Evolutionary conservation across 92 coral and sea anemone species (phyloP), one percentile per base, ranked within the genome.

Genomic region (Parazoanthus darwini): DNA sequence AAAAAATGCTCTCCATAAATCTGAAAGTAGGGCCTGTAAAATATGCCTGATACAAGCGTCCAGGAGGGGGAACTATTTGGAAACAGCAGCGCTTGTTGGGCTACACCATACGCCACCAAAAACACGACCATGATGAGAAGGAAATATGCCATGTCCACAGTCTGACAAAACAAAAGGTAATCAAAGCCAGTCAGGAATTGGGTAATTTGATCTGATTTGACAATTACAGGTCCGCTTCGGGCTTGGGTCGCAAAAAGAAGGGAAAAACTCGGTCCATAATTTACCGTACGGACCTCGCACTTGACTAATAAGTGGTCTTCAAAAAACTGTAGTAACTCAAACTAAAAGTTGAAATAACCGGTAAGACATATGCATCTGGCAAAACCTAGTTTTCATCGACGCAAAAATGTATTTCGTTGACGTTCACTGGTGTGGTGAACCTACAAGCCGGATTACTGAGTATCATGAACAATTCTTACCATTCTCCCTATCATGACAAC

Each of bases 401-500:
- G 51, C 51, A 11, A 48, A 48, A 48, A 6, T 10, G 8, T 1
- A 7, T 48, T 48, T 48, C 11, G 1, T 48, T 48, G 9, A 10
- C 7, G 51, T 48, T 48, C 51, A 48, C 14, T 18, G 13, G 20
- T 54, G 59, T 54, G 16, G 59, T 54, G 4, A 54, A 11, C 9
- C 3, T 13, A 54, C 59, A 54, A 54, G 59, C 1, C 9, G 13
- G 59, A 54, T 15, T 11, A 54, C 3, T 13, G 59, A 54, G 59
- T 11, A 54, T 54, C 59, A 54, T 20, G 59, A 71, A 33, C 14
- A 68, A 70, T 13, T 11, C 94, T 76, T 85, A 94, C 98, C 98
- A 94, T 94, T 88, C 98, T 88, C 20, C 98, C 98, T 88, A 94
- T 94, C 98, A 94, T 94, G 13, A 94, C 98, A 35, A 94, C 98